Evolutionary conservation across 2,797 vertebrate genomes (phyloP).

Genomic region (Silurus lanzhouensis): DNA sequence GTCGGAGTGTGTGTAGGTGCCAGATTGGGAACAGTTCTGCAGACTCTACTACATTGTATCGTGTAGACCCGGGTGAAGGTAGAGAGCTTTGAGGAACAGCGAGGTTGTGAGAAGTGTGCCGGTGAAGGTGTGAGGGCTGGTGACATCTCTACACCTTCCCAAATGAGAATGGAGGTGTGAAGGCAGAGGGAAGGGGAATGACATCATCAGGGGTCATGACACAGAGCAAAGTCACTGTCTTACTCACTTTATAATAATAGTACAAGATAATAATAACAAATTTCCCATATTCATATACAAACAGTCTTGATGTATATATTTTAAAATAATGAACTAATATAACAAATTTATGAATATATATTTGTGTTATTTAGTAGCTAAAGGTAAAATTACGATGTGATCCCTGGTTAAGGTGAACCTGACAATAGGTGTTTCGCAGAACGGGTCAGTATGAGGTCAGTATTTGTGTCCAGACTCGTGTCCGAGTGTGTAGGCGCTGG

Average conservation of each 20-base stretch:
- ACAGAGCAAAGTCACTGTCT: too few relatives aligned
- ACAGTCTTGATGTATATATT: neutral
- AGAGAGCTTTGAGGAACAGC: neutral
- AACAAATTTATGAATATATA: too few relatives aligned
- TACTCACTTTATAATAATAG: too few relatives aligned
- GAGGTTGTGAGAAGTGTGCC: constrained; percentile 50
- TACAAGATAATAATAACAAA: neutral
- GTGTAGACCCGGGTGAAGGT: constrained; percentile 19
- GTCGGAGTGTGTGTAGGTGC: constrained; percentile 42
- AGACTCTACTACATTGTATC: constrained; percentile 3
- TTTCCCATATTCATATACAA: neutral
- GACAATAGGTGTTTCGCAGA: neutral
- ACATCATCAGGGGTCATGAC: too few relatives aligned
- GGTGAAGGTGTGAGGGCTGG: constrained; percentile 48
- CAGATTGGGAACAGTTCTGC: constrained; percentile 38
- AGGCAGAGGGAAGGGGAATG: neutral
- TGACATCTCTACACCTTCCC: constrained; percentile 46
- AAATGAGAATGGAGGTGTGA: constrained; percentile 47
- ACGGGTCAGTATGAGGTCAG: constrained; percentile 17
- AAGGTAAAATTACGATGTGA: neutral
- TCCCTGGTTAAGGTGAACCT: too few relatives aligned
- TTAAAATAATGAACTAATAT: neutral
- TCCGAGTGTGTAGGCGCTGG: constrained; percentile 28
- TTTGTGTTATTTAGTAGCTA: neutral
- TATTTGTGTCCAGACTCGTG: constrained; percentile 6